Base-by-base conservation (phyloP, 2,888 invertebrate genomes). In the Xiphydria camelus region DNA sequence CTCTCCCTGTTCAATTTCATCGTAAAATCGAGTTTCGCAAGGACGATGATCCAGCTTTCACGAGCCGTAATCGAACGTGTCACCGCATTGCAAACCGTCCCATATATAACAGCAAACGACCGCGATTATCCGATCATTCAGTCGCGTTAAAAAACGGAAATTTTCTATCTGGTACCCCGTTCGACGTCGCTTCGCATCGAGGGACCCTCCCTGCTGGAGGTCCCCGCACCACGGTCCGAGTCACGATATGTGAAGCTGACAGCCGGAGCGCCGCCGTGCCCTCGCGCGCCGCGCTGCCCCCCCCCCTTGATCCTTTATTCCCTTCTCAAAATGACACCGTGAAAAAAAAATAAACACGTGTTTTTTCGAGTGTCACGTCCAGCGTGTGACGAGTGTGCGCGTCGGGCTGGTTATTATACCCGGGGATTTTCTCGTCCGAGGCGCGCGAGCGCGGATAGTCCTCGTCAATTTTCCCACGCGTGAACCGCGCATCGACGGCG, bases 261-360 rank as follows among this genome's bases (percentile, higher is more conserved):
- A 36, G 48, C 14, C 48, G n/a, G 46, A n/a, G 48, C 36, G 34
- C 46, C 49, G 34, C 46, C 49, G 35, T 29, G n/a, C 48, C 45
- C 48, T 40, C 41, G 26, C 21, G 9, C 32, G 40, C 45, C 45
- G 33, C n/a, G n/a, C n/a, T n/a, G n/a, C n/a, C n/a, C n/a, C 41
- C 25, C 34, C 36, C 41, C 29, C 40, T 23, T 39, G 34, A 39
- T 47, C 53, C 50, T 49, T 51, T 55, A 55, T 58, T 59, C 37
- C 41, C 35, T 34, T 45, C 45, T 26, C 20, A 36, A 55, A 47
- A 47, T 32, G 61, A 44, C 61, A 45, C 48, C 14, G 7, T 34
- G 21, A 20, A 45, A 45, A 46, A 50, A 54, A 51, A 48, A 26
- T 45, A 48, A 59, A 65, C 65, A 64, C 55, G 54, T 64, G 66